Evolutionary conservation across 2,888 invertebrate genomes (phyloP), one percentile per base, ranked within the genome.

Genomic region (Orchesella flavescens): DNA sequence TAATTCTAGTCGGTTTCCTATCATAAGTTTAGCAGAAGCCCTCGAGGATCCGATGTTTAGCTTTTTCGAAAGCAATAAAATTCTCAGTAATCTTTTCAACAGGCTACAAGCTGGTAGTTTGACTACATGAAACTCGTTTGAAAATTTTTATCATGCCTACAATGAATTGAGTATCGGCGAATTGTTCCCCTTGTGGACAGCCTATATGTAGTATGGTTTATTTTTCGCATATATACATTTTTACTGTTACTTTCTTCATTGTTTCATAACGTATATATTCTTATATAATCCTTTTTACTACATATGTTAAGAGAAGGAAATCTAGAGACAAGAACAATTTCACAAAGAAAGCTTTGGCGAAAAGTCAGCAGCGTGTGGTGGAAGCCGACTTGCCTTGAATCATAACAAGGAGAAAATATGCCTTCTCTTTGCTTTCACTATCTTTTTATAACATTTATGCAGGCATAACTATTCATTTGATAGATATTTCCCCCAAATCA

Each of bases 351-450:
- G 17, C 53, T 53, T 17, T 53, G 53, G 53, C 53, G 53, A 15
- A 65, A 65, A 23, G 34, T 34, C 34, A 34, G 34, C 34, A 34
- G 34, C 34, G 34, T 34, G 34, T 34, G 12, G 21, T 59, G 21
- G 17, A 53, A 53, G 15, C 53, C 59, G n/a, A 59, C 59, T 59
- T 59, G 59, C 19, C n/a, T 21, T 59, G 59, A 59, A 59, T 59
- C 12, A 59, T 59, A 19, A 59, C 12, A n/a, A 59, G 59, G n/a
- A n/a, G 17, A 19, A 12, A 59, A 12, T 12, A 12, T 21, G 59
- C 7, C 34, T 34, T 34, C 34, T 7, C 34, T 34, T 34, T 34
- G 7, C 34, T 34, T 7, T 34, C n/a, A 7, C 34, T 34, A 34
- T 2, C 34, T 7, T 34, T 34, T 34, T 34, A 34, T 34, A 34